phyloP scores from a whole-genome alignment of 2,797 vertebrate species.

The Sebastes reedi region DNA sequence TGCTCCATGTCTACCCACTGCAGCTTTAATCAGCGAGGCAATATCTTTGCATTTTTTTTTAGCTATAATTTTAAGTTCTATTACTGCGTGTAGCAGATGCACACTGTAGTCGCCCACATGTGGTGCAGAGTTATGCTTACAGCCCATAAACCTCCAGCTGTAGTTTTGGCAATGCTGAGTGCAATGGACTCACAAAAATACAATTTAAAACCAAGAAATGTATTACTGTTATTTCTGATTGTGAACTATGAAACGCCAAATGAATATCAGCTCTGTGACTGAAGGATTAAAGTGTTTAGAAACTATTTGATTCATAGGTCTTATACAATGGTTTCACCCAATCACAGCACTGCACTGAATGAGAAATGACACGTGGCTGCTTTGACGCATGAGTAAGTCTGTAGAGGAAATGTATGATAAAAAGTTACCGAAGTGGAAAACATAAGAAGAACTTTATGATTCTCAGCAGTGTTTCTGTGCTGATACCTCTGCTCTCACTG shows the following conservation, averaged over 20 bases:
- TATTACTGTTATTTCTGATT: not conserved
- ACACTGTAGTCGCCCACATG: not conserved
- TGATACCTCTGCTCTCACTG: slow-evolving; percentile 22
- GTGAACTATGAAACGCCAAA: not conserved
- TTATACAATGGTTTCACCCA: not conserved
- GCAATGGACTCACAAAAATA: not conserved
- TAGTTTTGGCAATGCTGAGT: not conserved
- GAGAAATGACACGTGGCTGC: slow-evolving; percentile 14
- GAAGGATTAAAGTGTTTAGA: not conserved
- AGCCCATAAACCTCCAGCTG: not conserved
- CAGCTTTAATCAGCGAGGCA: not conserved
- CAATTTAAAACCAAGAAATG: not conserved
- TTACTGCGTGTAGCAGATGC: not conserved
- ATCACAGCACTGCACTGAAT: slow-evolving; percentile 10
- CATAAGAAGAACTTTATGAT: slow-evolving; percentile 25
- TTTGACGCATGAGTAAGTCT: slow-evolving; percentile 11
- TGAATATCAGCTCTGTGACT: not conserved
- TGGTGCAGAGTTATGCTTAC: not conserved
- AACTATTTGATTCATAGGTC: not conserved
- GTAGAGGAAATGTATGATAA: not conserved
- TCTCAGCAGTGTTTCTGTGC: slow-evolving; percentile 26
- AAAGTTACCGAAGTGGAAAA: slow-evolving; percentile 11
- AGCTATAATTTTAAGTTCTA: not conserved
- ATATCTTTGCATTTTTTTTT: not conserved
- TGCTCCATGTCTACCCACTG: too few species aligned